A percentile compares a stretch with the other conserved stretches of the same genome.
phyloP scores from a whole-genome alignment of 2,113 vertebrate species.

The Corythornis madagascariensis region DNA sequence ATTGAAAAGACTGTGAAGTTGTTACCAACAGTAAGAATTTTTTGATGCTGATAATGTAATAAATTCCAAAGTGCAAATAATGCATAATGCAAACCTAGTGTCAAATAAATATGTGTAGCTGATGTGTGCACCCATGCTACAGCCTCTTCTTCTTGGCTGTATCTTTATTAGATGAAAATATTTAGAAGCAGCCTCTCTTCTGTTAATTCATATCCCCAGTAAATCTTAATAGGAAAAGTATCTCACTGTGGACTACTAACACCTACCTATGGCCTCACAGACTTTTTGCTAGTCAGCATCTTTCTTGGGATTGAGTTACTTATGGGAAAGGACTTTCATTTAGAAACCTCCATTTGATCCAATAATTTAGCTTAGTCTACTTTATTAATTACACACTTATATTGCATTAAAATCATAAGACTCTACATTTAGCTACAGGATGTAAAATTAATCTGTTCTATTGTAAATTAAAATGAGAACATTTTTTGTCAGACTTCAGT shows the following conservation, averaged over 20 bases:
- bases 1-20: conserved; percentile 13
- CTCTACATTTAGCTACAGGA: neutral
- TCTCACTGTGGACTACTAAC: neutral
- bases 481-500: neutral
- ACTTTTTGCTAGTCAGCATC: conserved; percentile 15
- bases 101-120: conserved; percentile 41
- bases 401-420: neutral
- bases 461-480: neutral
- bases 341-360: neutral
- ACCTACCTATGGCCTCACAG: neutral
- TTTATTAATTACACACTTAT: conserved; percentile 7
- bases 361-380: conserved; percentile 8
- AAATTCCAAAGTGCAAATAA: neutral
- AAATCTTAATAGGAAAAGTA: conserved; percentile 13
- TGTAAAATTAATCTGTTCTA: conserved; percentile 17
- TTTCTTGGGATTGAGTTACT: conserved; percentile 21
- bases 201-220: conserved; percentile 12
- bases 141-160: conserved; percentile 32
- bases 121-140: conserved; percentile 35
- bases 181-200: conserved; percentile 20
- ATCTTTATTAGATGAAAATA: conserved; percentile 43
- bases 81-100: conserved; percentile 24
- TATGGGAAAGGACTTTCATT: conserved; percentile 6
- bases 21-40: neutral
- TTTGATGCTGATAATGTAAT: conserved; percentile 3